phyloP scores from a whole-genome alignment of 2,113 vertebrate genomes.

The Nothoprocta pentlandii region DNA sequence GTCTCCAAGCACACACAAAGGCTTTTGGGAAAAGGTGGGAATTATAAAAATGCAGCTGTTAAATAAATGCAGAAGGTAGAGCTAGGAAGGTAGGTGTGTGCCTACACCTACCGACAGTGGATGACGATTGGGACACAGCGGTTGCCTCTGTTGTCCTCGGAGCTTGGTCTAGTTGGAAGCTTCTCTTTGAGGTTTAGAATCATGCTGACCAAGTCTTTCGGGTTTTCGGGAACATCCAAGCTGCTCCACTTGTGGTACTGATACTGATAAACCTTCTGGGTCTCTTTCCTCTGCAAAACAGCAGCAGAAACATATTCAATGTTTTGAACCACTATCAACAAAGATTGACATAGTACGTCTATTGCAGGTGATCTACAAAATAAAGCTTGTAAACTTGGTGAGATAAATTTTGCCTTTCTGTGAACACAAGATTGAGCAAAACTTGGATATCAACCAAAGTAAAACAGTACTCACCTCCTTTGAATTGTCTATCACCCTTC shows the following conservation, averaged over 20 bases:
- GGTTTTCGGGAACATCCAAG: slow-evolving; percentile 79
- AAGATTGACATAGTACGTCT: accelerated
- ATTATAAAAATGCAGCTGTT: neutral
- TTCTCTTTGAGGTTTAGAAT: slow-evolving; percentile 82
- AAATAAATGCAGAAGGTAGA: neutral
- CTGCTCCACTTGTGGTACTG: slow-evolving; percentile 87
- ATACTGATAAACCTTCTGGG: slow-evolving; percentile 85
- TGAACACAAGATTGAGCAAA: neutral
- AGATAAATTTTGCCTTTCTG: neutral
- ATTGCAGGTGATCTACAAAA: neutral
- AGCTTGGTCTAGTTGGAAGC: slow-evolving; percentile 38
- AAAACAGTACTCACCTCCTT: neutral
- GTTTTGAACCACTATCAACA: neutral
- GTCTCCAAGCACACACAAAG: neutral
- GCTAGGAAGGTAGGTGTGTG: neutral
- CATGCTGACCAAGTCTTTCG: slow-evolving; percentile 84
- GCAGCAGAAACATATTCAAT: neutral
- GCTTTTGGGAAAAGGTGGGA: neutral
- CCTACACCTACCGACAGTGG: slow-evolving; percentile 88
- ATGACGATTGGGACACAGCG: slow-evolving; percentile 76
- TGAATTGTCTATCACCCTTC: neutral
- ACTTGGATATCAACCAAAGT: neutral
- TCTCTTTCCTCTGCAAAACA: slow-evolving; percentile 87
- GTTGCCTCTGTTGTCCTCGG: slow-evolving; percentile 49
- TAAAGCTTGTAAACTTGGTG: neutral